A percentile compares a stretch with the other conserved stretches of the same genome.
phyloP scores from a whole-genome alignment of 92 coral and sea anemone species.

The Epizoanthus illoricatus region DNA sequence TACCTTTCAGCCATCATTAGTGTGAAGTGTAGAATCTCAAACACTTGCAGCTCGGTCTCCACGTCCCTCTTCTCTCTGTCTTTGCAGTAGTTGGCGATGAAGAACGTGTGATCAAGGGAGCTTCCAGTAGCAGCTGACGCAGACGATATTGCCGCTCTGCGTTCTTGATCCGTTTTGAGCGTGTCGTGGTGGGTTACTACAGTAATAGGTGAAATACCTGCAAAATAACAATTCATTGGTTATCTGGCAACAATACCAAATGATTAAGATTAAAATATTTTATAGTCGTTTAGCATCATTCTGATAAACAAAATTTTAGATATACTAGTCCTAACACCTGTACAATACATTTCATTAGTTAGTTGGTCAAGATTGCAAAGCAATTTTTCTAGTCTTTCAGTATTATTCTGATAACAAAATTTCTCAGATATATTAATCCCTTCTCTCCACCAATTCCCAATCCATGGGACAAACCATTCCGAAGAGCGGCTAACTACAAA shows the following conservation, averaged over 20 bases:
- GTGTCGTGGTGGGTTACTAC: constrained; percentile 35
- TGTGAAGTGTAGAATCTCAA: constrained; percentile 37
- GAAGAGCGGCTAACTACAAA: too few relatives aligned
- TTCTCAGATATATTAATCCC: too few relatives aligned
- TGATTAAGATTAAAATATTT: too few relatives aligned
- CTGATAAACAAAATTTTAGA: too few relatives aligned
- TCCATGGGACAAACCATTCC: too few relatives aligned
- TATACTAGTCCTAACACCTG: too few relatives aligned
- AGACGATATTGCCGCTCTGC: constrained; percentile 6
- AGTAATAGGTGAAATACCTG: constrained; percentile 37
- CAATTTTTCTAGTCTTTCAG: background rate
- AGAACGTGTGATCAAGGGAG: constrained; percentile 45
- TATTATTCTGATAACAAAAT: too few relatives aligned
- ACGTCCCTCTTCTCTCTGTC: constrained; percentile 30
- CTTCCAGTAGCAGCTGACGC: constrained; percentile 53
- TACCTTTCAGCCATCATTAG: constrained; percentile 21
- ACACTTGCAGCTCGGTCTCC: constrained; percentile 45
- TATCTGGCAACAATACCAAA: too few relatives aligned
- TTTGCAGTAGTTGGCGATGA: constrained; percentile 51
- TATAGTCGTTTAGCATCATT: too few relatives aligned
- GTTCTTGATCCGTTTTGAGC: constrained; percentile 15
- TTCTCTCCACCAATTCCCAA: too few relatives aligned
- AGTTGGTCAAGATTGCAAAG: background rate
- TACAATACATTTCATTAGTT: too few relatives aligned
- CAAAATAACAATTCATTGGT: background rate